These are phyloP conservation scores for Mactromeris polynyma DNA, from an alignment of 2,888 invertebrate genomes.

Conservation along the genomic window DNA sequence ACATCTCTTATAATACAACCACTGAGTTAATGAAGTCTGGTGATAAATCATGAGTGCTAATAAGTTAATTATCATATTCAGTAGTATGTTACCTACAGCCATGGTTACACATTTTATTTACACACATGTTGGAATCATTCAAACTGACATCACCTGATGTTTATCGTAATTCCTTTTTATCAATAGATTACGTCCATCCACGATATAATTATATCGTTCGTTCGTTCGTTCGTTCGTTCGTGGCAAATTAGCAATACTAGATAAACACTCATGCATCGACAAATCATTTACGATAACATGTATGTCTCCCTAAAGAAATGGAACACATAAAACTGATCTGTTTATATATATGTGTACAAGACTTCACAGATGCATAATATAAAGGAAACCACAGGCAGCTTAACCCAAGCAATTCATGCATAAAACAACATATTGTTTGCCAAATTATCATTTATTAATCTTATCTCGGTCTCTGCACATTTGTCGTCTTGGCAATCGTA, in stretches of 20 bases:
- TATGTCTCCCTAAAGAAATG: neutral
- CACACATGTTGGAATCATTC: too few species aligned
- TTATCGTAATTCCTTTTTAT: too few species aligned
- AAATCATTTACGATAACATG: neutral
- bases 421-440: neutral
- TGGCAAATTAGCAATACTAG: too few species aligned
- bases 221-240: too few species aligned
- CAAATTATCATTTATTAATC: slow-evolving; percentile 6
- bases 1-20: neutral
- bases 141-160: too few species aligned
- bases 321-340: neutral
- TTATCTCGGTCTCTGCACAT: neutral
- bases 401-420: neutral
- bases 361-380: neutral
- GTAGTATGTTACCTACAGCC: neutral
- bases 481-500: neutral
- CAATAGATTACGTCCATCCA: too few species aligned
- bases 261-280: too few species aligned
- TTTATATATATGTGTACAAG: neutral
- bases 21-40: neutral
- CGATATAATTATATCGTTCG: too few species aligned
- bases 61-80: neutral
- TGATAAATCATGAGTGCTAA: neutral
- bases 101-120: too few species aligned
- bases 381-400: neutral